Percentiles rank a stretch among this genome's conserved stretches.
Conservation (phyloP, 1,140 invertebrate genomes). For the Drosophila miranda region DNA sequence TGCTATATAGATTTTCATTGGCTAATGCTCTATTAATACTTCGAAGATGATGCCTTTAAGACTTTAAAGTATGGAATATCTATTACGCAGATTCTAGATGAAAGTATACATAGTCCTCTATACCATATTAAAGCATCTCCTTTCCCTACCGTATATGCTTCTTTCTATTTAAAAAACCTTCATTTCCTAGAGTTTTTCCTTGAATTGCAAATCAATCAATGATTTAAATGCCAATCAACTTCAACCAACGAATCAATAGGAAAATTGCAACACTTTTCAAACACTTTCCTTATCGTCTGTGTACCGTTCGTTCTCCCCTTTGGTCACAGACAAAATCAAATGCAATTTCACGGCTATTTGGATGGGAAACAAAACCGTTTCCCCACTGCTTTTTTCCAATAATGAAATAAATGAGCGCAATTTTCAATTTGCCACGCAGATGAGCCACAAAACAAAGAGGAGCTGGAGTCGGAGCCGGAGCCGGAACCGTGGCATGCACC, state of each 20-base stretch:
- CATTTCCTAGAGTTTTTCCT: no score
- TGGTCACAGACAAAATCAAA: constrained; percentile 56
- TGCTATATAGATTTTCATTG: no score
- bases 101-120: no score
- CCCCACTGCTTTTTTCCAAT: constrained; percentile 34
- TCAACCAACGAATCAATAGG: constrained; percentile 8
- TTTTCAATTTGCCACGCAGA: constrained; percentile 75
- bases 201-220: no score
- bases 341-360: constrained; percentile 78
- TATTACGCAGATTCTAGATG: no score
- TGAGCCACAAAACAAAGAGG: constrained; percentile 64
- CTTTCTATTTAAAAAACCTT: no score
- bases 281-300: constrained; percentile 22
- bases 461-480: constrained; percentile 9
- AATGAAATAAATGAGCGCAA: constrained; percentile 76
- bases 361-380: constrained; percentile 40
- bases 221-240: constrained; percentile 2
- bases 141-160: no score
- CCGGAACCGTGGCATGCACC: neutral
- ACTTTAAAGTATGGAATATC: no score
- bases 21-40: no score
- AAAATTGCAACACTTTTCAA: constrained; percentile 20
- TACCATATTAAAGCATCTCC: no score
- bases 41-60: no score
- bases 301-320: constrained; percentile 12